Conservation (phyloP, 1,140 invertebrate genomes). For the Dolichoris vasculosae region DNA sequence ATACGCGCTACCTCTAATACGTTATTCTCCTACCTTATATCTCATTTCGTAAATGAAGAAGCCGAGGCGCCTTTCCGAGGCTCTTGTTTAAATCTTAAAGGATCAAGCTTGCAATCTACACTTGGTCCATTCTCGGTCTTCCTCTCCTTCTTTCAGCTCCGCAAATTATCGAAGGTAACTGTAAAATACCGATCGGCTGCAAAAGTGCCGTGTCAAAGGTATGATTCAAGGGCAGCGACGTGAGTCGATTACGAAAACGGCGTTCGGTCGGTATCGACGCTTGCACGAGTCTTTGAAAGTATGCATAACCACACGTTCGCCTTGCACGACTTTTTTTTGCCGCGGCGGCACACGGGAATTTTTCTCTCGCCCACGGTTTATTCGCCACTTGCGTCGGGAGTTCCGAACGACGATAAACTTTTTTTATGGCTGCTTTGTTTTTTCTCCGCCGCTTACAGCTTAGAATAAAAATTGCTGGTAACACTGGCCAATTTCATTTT, state of each 20-base stretch:
- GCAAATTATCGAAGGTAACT: conserved; percentile 12
- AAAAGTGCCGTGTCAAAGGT: neutral
- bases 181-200: neutral
- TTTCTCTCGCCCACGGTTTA: neutral
- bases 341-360: neutral
- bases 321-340: too few species aligned
- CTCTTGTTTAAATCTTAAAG: too few species aligned
- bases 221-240: conserved; percentile 28
- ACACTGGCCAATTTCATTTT: neutral
- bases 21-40: too few species aligned
- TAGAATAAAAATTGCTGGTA: neutral
- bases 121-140: too few species aligned
- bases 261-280: too few species aligned
- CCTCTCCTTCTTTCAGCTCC: neutral
- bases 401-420: neutral
- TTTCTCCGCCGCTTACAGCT: neutral
- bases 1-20: too few species aligned
- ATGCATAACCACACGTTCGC: too few species aligned
- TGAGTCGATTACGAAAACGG: neutral
- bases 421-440: neutral
- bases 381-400: neutral
- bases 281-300: too few species aligned
- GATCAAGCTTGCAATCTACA: too few species aligned
- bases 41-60: too few species aligned
- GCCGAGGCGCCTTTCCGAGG: too few species aligned